Percentiles rank a stretch among this genome's conserved stretches.
These are phyloP conservation scores for Melanotus villosus DNA, from an alignment of 2,888 invertebrate species.

Conservation along the genomic window DNA sequence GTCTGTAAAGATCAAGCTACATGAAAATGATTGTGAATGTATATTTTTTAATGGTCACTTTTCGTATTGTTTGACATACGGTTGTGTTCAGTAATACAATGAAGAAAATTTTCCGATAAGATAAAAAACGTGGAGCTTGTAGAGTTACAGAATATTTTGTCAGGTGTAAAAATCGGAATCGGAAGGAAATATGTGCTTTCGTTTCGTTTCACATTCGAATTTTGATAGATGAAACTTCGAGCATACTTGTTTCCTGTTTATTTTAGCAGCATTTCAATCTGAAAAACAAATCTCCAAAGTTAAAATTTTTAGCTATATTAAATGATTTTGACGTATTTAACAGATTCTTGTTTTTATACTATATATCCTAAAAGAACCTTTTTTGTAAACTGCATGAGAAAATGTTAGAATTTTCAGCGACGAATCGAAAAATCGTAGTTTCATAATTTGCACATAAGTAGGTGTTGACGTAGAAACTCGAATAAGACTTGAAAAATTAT, in stretches of 20 bases:
- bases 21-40: too few relatives aligned
- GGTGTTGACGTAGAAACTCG: background rate
- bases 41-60: too few relatives aligned
- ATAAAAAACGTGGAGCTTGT: too few relatives aligned
- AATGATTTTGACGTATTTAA: too few relatives aligned
- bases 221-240: background rate
- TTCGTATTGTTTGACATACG: too few relatives aligned
- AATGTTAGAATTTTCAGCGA: too few relatives aligned
- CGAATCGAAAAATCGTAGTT: background rate
- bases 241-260: background rate
- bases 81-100: too few relatives aligned
- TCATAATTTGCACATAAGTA: background rate
- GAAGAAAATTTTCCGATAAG: too few relatives aligned
- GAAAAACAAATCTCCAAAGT: background rate
- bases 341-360: too few relatives aligned
- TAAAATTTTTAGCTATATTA: background rate
- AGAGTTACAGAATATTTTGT: background rate
- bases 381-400: too few relatives aligned
- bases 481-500: conserved; percentile 20
- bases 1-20: too few relatives aligned
- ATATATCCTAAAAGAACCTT: too few relatives aligned
- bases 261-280: background rate
- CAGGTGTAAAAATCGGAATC: background rate
- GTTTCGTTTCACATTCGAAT: background rate
- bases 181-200: background rate